Percentiles rank a stretch among this genome's conserved stretches.
phyloP scores from a whole-genome alignment of 2,888 invertebrate species.

The Prostheceraeus crozeri region DNA sequence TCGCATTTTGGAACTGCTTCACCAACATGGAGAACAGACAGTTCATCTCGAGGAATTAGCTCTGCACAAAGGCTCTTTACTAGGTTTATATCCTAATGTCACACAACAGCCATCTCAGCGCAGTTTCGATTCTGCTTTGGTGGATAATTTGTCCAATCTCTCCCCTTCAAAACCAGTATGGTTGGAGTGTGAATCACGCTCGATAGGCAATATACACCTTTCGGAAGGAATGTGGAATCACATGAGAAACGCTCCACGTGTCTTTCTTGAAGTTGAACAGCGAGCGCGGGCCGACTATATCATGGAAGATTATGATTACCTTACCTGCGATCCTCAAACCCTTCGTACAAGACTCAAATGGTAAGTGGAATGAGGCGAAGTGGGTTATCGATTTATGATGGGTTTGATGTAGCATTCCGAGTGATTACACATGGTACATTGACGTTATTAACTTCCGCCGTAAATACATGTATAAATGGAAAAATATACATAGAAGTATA shows the following conservation, averaged over 20 bases:
- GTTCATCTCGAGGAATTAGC: constrained; percentile 31
- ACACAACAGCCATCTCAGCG: constrained; percentile 21
- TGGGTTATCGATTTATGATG: too few species aligned
- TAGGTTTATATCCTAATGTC: constrained; percentile 7
- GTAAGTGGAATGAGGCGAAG: too few species aligned
- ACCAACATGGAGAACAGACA: constrained; percentile 1
- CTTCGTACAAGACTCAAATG: too few species aligned
- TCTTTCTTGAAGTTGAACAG: constrained; percentile 2
- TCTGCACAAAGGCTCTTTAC: constrained; percentile 32
- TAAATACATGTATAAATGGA: too few species aligned
- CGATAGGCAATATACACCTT: constrained; percentile 14
- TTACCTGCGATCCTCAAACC: too few species aligned
- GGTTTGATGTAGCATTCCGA: too few species aligned
- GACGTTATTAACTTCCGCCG: too few species aligned
- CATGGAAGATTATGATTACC: constrained; percentile 15
- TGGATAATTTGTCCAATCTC: neutral
- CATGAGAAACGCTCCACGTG: neutral
- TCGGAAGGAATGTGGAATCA: neutral
- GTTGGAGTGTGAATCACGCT: constrained; percentile 31
- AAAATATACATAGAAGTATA: too few species aligned
- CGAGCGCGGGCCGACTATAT: constrained; percentile 1
- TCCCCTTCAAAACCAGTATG: neutral
- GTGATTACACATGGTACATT: too few species aligned
- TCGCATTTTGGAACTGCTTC: neutral
- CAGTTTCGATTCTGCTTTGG: constrained; percentile 15